Evolutionary conservation across 2,888 invertebrate genomes (phyloP), one percentile per base, ranked within the genome.

Genomic region (Habroteleia sp.): DNA sequence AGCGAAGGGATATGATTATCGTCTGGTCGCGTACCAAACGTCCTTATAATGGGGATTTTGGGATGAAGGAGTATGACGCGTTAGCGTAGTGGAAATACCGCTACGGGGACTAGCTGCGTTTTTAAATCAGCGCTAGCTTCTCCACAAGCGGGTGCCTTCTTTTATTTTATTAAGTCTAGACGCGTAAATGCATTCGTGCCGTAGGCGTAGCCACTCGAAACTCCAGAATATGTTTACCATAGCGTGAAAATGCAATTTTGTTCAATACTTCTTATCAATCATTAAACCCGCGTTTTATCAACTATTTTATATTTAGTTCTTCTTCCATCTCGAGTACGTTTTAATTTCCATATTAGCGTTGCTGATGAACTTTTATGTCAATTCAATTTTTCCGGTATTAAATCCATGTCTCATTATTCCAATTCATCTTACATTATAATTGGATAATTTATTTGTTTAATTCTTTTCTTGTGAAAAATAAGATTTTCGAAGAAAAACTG

Each of bases 151-250:
- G 79, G 79, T 79, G 80, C 80, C 84, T 87, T 85, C 83, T 87
- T 87, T 87, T 87, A 86, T 87, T 86, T 87, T 85, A 85, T 85
- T 85, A 84, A 87, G 87, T 87, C 87, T 87, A 87, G 87, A 87
- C 87, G 85, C 85, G 85, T 85, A 85, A 85, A 86, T 86, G 86
- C 86, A 86, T 86, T 86, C 86, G 85, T 82, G 86, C 80, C 84
- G 82, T 83, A 84, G 85, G 85, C 84, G 84, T 85, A 84, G 75
- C 54, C 65, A 41, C 75, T 71, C 54, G 41, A 54, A 58, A 56
- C 62, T 66, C 50, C 16, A 62, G 71, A 72, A 74, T 74, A 66
- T 60, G 52, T 33, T 72, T 50, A 60, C 73, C 46, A 27, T 46
- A 58, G 42, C 20, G 50, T 65, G 72, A 52, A 72, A 72, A 58